Conservation (phyloP, 2,797 vertebrate species). For the Melanotaenia maccullochi region DNA sequence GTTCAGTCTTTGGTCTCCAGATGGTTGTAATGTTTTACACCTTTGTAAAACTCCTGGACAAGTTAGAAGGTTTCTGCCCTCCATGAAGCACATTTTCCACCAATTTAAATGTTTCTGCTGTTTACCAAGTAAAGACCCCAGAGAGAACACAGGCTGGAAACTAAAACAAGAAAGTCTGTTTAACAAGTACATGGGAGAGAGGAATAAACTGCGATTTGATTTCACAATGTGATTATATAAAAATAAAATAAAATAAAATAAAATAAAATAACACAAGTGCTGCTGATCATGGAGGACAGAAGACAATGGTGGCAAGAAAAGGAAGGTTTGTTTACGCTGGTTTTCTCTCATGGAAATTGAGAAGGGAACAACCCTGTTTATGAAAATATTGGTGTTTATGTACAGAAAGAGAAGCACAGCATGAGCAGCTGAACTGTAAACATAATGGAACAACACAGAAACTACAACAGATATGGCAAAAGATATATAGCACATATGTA, state of each 20-base stretch:
- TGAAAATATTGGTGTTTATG: no score
- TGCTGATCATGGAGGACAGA: slow-evolving; percentile 25
- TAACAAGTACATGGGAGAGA: slow-evolving; percentile 47
- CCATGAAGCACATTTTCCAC: slow-evolving; percentile 79
- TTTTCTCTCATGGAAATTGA: no score
- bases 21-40: slow-evolving; percentile 64
- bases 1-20: slow-evolving; percentile 58
- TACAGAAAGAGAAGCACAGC: no score
- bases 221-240: slow-evolving; percentile 48
- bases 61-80: slow-evolving; percentile 40
- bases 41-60: slow-evolving; percentile 47
- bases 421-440: no score
- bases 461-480: no score
- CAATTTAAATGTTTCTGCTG: slow-evolving; percentile 73
- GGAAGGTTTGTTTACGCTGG: slow-evolving; percentile 1
- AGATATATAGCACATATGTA: no score
- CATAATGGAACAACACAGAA: no score
- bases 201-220: slow-evolving; percentile 49
- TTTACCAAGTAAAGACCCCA: slow-evolving; percentile 76
- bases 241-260: slow-evolving; percentile 47
- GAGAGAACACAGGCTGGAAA: slow-evolving; percentile 77
- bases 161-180: slow-evolving; percentile 66
- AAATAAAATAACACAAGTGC: slow-evolving; percentile 45
- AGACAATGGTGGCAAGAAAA: slow-evolving; percentile 14
- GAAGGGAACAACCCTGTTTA: no score